Percentiles rank a stretch among this genome's conserved stretches.
These are phyloP conservation scores for Sminthurides aquaticus DNA, from an alignment of 2,888 invertebrate genomes.

Conservation along the genomic window DNA sequence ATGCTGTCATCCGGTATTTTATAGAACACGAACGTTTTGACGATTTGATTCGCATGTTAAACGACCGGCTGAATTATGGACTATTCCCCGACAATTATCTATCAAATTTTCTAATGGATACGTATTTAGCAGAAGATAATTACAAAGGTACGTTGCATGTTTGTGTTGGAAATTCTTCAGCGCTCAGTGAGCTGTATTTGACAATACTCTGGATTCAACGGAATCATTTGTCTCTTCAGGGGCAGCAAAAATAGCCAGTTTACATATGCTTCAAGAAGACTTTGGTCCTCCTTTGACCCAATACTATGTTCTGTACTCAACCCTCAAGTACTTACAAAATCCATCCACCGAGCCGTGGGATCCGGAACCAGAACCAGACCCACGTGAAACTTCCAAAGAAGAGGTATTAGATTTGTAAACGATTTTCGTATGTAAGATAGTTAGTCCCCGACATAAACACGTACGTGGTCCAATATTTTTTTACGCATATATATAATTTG, in stretches of 20 bases:
- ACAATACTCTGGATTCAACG: background rate
- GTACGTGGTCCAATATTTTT: no score
- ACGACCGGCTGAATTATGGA: conserved; percentile 78
- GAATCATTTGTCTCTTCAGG: conserved; percentile 43
- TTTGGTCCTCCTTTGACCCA: conserved; percentile 62
- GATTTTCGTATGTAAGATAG: background rate
- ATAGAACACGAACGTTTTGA: conserved; percentile 53
- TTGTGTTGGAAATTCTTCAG: conserved; percentile 9
- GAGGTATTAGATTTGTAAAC: conserved; percentile 26
- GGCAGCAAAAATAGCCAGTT: conserved; percentile 68
- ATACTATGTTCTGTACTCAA: conserved; percentile 64
- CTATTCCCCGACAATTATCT: conserved; percentile 77
- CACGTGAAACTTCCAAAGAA: conserved; percentile 42
- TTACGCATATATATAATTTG: no score
- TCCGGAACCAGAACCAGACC: conserved; percentile 45
- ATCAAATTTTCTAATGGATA: conserved; percentile 72
- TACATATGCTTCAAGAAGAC: conserved; percentile 85
- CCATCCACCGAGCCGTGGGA: conserved; percentile 50
- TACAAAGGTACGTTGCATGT: conserved; percentile 48
- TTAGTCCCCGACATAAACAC: no score
- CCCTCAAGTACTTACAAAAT: conserved; percentile 61
- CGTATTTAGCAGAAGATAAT: conserved; percentile 62
- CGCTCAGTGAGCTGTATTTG: background rate
- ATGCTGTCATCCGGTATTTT: conserved; percentile 61
- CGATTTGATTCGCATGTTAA: conserved; percentile 63